A percentile compares a stretch with the other conserved stretches of the same genome.
phyloP scores from a whole-genome alignment of 2,888 invertebrate genomes.

The Oeneis ivallda region DNA sequence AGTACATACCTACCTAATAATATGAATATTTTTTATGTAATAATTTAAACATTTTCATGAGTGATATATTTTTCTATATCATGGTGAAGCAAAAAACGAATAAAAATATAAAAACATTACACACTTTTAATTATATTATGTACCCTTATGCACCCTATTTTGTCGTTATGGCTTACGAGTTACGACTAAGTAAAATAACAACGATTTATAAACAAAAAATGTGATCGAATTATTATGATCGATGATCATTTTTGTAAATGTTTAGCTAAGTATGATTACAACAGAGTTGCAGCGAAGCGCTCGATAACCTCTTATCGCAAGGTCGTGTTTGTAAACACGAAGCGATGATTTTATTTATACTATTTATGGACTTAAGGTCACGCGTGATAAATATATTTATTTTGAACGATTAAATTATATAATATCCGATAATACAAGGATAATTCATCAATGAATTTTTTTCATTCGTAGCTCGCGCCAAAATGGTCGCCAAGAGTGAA shows the following conservation, averaged over 20 bases:
- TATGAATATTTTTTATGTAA: no score
- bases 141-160: no score
- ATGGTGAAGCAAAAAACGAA: no score
- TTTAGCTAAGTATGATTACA: constrained; percentile 39
- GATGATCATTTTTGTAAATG: constrained; percentile 24
- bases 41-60: no score
- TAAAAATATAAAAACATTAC: no score
- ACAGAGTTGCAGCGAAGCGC: constrained; percentile 53
- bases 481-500: constrained; percentile 18
- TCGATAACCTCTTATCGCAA: constrained; percentile 65
- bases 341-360: constrained; percentile 52
- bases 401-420: constrained; percentile 28
- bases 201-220: not conserved
- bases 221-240: constrained; percentile 3
- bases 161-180: not conserved
- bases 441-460: constrained; percentile 25
- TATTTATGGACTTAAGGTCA: constrained; percentile 49
- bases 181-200: not conserved
- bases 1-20: no score
- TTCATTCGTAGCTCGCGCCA: constrained; percentile 20
- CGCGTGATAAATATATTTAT: constrained; percentile 38
- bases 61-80: no score
- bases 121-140: no score
- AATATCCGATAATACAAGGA: constrained; percentile 21
- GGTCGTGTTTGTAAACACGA: constrained; percentile 69